These are phyloP conservation scores for Rhinopomastus cyanomelas DNA, from an alignment of 2,113 vertebrate species.

Conservation along the genomic window DNA sequence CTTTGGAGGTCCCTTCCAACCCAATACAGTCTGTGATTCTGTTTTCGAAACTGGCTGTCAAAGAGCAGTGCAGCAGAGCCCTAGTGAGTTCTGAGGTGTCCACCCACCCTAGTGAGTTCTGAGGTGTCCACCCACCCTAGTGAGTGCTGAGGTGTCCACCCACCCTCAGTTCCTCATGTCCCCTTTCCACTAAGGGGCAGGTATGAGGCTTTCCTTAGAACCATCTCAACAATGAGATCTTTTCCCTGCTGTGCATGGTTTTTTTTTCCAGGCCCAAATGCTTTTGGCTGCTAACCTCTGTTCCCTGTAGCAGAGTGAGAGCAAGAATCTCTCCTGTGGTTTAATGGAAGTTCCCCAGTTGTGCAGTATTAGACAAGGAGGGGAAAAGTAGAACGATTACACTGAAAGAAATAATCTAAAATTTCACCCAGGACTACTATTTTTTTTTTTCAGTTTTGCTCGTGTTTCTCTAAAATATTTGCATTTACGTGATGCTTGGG, in stretches of 20 bases:
- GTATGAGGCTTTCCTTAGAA: background rate
- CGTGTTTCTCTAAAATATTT: background rate
- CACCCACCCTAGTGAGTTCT: fast-evolving
- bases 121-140: fast-evolving
- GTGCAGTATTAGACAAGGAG: background rate
- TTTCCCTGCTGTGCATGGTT: fast-evolving
- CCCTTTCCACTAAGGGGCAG: fast-evolving
- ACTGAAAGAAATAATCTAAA: background rate
- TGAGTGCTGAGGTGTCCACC: too few species aligned
- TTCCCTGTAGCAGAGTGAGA: background rate
- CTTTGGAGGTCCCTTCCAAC: too few species aligned
- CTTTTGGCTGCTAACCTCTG: background rate
- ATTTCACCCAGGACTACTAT: background rate
- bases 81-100: too few species aligned
- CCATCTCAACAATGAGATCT: fast-evolving
- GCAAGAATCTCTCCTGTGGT: background rate
- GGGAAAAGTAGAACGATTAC: background rate
- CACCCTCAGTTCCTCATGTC: fast-evolving
- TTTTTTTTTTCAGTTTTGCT: background rate
- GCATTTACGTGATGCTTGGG: too few species aligned
- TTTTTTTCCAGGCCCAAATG: background rate
- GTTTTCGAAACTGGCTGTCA: too few species aligned
- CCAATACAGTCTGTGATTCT: too few species aligned
- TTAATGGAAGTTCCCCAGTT: background rate
- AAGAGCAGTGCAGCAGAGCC: too few species aligned